Base-by-base conservation (phyloP, 2,797 vertebrate genomes). In the Eupleurogrammus muticus region DNA sequence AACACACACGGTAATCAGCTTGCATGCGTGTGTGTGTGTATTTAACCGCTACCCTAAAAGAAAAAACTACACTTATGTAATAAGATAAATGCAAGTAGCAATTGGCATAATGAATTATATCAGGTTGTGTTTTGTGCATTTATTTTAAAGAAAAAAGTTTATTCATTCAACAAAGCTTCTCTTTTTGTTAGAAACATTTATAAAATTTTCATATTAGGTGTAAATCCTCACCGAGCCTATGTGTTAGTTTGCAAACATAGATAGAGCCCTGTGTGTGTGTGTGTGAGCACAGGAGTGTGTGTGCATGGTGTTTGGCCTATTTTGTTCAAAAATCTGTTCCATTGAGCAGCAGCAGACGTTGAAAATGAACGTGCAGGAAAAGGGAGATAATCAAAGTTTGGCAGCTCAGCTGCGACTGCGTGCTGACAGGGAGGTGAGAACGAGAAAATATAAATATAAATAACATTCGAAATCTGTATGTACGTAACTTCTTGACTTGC, bases 201-300 rank as follows among this genome's bases (percentile, higher is more conserved):
- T n/a, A 61, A 62, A 63, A 57, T 79, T 85, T 66, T 57, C 50
- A 5, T 75, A 84, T 84, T 77, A 72, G 23, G 14, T n/a, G 47
- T 44, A 70, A 73, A 82, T 68, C 59, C 44, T 70, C 40, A 51
- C 70, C 19, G n/a, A 71, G 77, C 10, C 64, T 67, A 70, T 81
- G 77, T 82, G n/a, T 90, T 82, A 86, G 71, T 57, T 69, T 55
- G 53, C 63, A 54, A 5, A 34, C 53, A 68, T 52, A 54, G 75
- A 81, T 5, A 6, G 54, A 24, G 35, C 48, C 56, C 10, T 47
- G 50, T 51, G 12, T 60, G 24, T 60, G 54, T 28, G 8, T 52
- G 51, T 52, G 40, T 54, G 54, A 48, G 28, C 1, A 13, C 8
- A 10, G 1, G 10, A 14, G 50, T 34, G 32, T 34, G 35, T 49